Evolutionary conservation across 2,888 invertebrate genomes (phyloP).

Genomic region (Parnassius apollo): DNA sequence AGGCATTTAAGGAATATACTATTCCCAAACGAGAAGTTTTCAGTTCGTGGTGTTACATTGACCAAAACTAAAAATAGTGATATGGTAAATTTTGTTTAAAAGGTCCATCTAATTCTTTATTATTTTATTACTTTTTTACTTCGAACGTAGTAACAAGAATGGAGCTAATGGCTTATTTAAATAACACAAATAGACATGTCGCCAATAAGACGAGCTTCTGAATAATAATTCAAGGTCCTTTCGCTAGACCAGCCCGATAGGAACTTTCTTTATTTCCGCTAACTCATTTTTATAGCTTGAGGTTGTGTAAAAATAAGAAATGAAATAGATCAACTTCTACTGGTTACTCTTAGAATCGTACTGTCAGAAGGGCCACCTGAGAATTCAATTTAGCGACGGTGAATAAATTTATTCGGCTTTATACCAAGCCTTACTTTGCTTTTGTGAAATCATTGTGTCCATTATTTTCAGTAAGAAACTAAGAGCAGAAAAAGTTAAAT

Average conservation of each 20-base stretch:
- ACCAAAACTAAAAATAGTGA: no score
- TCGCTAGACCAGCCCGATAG: constrained; percentile 6
- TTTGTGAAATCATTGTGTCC: constrained; percentile 4
- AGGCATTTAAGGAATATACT: no score
- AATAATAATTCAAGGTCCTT: constrained; percentile 22
- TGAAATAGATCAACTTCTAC: constrained; percentile 9
- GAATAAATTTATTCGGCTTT: constrained; percentile 73
- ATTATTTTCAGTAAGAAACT: no score
- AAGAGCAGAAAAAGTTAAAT: no score
- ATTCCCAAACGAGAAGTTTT: no score
- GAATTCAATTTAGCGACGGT: constrained; percentile 75
- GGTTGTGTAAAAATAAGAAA: constrained; percentile 3
- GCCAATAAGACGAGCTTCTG: constrained; percentile 14
- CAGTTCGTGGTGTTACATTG: no score
- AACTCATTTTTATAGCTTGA: not conserved
- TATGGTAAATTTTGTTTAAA: no score
- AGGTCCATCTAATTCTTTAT: no score
- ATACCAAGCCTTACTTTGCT: constrained; percentile 14
- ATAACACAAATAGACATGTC: constrained; percentile 19
- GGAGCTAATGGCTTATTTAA: constrained; percentile 12
- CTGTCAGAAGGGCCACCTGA: constrained; percentile 59
- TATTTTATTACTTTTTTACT: no score
- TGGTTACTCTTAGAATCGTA: constrained; percentile 10
- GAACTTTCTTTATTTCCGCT: constrained; percentile 13
- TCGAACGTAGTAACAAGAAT: not conserved